Evolutionary conservation across 1,140 invertebrate genomes (phyloP).

Genomic region (Drosophila triauraria): DNA sequence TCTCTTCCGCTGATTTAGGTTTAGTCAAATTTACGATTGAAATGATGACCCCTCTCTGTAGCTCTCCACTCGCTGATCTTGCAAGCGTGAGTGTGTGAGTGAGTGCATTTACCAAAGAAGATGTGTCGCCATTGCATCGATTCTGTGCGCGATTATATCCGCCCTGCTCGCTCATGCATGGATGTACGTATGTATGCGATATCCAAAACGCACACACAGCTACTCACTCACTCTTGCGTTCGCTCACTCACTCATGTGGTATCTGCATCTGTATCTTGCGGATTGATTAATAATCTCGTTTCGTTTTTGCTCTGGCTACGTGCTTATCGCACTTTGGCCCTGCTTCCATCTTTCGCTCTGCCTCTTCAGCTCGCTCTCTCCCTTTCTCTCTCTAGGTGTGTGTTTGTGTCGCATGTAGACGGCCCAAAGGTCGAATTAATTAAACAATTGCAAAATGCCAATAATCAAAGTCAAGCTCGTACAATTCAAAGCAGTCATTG

Average conservation of each 20-base stretch:
- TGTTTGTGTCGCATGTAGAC: constrained; percentile 35
- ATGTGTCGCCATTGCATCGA: constrained; percentile 74
- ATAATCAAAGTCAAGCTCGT: constrained; percentile 25
- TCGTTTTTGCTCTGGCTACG: constrained; percentile 69
- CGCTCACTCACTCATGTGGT: constrained; percentile 41
- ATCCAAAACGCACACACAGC: constrained; percentile 1
- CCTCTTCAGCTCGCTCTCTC: constrained; percentile 21
- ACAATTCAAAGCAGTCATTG: background rate
- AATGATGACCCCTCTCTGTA: constrained; percentile 10
- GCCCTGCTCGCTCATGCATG: constrained; percentile 36
- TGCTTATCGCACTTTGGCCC: constrained; percentile 77
- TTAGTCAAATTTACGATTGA: constrained; percentile 76
- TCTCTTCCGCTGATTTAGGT: constrained; percentile 68
- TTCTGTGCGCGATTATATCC: constrained; percentile 57
- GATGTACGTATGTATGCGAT: constrained; percentile 15
- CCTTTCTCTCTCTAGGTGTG: background rate
- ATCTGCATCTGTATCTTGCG: constrained; percentile 79
- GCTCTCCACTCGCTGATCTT: constrained; percentile 58
- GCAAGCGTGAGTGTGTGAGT: constrained; percentile 15
- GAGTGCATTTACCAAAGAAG: constrained; percentile 72
- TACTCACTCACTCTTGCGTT: constrained; percentile 5
- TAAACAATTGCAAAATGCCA: constrained; percentile 66
- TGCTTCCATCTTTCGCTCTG: constrained; percentile 72
- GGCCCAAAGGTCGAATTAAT: constrained; percentile 73
- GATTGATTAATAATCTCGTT: constrained; percentile 83